Evolutionary conservation across 2,888 invertebrate species (phyloP).

Genomic region (Tortricodes alternella): DNA sequence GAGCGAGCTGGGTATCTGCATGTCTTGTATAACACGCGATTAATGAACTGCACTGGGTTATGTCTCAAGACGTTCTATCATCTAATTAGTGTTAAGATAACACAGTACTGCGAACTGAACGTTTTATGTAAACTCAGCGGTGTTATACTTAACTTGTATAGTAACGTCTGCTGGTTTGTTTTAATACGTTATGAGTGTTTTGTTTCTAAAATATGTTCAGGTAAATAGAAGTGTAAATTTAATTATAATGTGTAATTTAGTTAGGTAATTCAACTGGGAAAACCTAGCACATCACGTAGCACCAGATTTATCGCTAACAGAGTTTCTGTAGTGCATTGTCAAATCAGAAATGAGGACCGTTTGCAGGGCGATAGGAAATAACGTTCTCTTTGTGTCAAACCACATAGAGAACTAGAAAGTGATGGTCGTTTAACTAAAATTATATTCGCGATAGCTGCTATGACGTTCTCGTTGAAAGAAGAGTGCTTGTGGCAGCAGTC

Average conservation of each 20-base stretch:
- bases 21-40: not conserved
- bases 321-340: not conserved
- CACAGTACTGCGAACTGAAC: constrained; percentile 2
- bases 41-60: constrained; percentile 7
- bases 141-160: not conserved
- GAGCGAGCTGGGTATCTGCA: constrained; percentile 4
- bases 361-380: constrained; percentile 14
- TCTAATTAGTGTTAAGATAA: constrained; percentile 2
- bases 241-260: not conserved
- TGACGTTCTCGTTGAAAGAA: constrained; percentile 58
- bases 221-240: too few species aligned
- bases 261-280: not conserved
- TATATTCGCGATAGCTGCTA: constrained; percentile 58
- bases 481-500: constrained; percentile 56
- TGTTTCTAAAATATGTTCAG: too few species aligned
- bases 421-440: constrained; percentile 55
- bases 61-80: not conserved
- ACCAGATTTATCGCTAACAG: not conserved
- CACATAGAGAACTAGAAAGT: constrained; percentile 30
- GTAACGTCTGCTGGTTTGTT: not conserved
- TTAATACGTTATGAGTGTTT: not conserved
- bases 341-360: constrained; percentile 4
- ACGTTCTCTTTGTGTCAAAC: constrained; percentile 32
- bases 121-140: not conserved
- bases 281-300: not conserved